Evolutionary conservation across 1,140 invertebrate genomes (phyloP).

Genomic region (Cotesia chilonis): DNA sequence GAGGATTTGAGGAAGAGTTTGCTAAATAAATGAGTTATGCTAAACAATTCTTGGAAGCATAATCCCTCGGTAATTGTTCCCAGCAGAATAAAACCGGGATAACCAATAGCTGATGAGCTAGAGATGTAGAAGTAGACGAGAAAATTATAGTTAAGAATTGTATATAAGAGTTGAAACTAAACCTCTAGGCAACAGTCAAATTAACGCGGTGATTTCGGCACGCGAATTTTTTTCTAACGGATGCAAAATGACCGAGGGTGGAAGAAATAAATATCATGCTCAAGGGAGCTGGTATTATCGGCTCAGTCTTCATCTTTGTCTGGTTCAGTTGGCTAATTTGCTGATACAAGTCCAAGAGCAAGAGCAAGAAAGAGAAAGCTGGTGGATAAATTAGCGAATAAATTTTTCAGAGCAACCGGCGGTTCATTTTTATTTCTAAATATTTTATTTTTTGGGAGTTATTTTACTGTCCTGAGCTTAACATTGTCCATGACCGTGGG

Average conservation of each 20-base stretch:
- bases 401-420: not conserved
- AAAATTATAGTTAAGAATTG: not conserved
- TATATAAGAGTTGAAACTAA: not conserved
- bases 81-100: no score
- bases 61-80: no score
- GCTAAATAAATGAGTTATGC: no score
- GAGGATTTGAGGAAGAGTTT: no score
- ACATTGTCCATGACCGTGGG: conserved; percentile 31
- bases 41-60: no score
- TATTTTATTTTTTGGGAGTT: conserved; percentile 8
- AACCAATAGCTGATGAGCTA: no score
- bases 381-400: not conserved
- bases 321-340: no score
- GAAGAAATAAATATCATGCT: conserved; percentile 46
- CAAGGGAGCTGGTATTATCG: conserved; percentile 12
- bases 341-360: no score
- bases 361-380: not conserved
- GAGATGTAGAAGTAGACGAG: not conserved
- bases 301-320: not conserved
- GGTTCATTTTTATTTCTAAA: not conserved
- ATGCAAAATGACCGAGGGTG: conserved; percentile 40
- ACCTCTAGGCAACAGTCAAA: conserved; percentile 25
- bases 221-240: conserved; percentile 5
- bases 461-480: conserved; percentile 14
- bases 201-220: conserved; percentile 22